Evolutionary conservation across 2,797 vertebrate species (phyloP).

Genomic region (Manis javanica): DNA sequence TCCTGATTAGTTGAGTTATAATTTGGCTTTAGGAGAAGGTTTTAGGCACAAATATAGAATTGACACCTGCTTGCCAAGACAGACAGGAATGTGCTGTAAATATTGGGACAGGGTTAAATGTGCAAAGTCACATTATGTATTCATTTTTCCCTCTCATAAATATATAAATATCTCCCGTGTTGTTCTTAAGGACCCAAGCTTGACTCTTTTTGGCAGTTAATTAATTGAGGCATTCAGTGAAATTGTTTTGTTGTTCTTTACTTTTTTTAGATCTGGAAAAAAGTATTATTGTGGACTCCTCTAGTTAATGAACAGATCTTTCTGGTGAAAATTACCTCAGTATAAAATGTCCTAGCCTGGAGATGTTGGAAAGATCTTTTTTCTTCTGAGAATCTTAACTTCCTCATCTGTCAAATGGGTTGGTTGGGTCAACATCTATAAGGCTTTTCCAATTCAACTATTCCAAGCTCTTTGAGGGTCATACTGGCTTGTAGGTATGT

Average conservation of each 20-base stretch:
- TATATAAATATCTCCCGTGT: constrained; percentile 37
- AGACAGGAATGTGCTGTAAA: constrained; percentile 51
- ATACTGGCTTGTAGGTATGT: accelerated
- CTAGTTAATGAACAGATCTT: neutral
- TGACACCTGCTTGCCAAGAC: constrained; percentile 71
- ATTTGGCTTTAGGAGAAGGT: constrained; percentile 56
- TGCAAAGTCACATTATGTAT: neutral
- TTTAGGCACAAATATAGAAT: constrained; percentile 68
- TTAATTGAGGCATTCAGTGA: constrained; percentile 60
- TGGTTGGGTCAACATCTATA: neutral
- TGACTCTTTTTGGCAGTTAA: constrained; percentile 61
- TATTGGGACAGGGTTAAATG: constrained; percentile 30
- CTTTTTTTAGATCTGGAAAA: constrained; percentile 57
- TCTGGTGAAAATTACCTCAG: neutral
- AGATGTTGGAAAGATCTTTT: neutral
- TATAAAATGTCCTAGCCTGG: neutral
- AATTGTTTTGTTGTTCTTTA: constrained; percentile 64
- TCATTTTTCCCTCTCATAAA: neutral
- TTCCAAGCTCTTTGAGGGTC: neutral
- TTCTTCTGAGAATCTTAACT: neutral
- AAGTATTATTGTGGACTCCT: neutral
- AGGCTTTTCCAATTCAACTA: neutral
- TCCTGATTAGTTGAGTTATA: constrained; percentile 48
- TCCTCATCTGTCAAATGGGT: neutral
- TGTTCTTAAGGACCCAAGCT: neutral